Evolutionary conservation across 2,888 invertebrate genomes (phyloP).

Genomic region (Synergus itoensis): DNA sequence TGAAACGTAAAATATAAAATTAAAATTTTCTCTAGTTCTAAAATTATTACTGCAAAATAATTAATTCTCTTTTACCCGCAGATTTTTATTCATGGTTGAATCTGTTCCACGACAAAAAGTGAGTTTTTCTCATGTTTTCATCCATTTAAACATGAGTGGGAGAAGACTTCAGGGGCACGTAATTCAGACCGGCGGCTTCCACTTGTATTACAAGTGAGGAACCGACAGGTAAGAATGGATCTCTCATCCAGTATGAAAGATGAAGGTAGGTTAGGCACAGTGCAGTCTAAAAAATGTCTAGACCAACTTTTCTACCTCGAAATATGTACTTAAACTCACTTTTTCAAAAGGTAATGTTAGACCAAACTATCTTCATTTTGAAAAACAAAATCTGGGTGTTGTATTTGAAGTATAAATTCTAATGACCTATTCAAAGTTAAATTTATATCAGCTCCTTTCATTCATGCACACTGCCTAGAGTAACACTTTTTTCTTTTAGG

Average conservation of each 20-base stretch:
- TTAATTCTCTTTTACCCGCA: not conserved
- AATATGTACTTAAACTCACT: not conserved
- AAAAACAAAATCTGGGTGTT: no score
- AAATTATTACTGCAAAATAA: not conserved
- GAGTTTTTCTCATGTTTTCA: not conserved
- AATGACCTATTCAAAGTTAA: no score
- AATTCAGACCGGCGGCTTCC: conserved; percentile 31
- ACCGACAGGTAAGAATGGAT: conserved; percentile 38
- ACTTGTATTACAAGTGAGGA: conserved; percentile 30
- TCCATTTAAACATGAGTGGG: conserved; percentile 20
- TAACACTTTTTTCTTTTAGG: no score
- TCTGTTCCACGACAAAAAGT: not conserved
- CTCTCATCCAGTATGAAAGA: conserved; percentile 1
- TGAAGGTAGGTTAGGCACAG: conserved; percentile 19
- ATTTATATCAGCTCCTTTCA: no score
- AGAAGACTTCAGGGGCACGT: conserved; percentile 20
- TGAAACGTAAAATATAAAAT: no score
- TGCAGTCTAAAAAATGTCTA: not conserved
- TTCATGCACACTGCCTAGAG: no score
- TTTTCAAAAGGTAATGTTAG: not conserved
- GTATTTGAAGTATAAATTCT: no score
- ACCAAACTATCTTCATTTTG: no score
- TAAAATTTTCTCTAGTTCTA: no score
- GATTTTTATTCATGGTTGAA: not conserved
- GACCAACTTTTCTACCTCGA: not conserved